Evolutionary conservation across 2,888 invertebrate genomes (phyloP).

Genomic region (Drosophila glabriapex): DNA sequence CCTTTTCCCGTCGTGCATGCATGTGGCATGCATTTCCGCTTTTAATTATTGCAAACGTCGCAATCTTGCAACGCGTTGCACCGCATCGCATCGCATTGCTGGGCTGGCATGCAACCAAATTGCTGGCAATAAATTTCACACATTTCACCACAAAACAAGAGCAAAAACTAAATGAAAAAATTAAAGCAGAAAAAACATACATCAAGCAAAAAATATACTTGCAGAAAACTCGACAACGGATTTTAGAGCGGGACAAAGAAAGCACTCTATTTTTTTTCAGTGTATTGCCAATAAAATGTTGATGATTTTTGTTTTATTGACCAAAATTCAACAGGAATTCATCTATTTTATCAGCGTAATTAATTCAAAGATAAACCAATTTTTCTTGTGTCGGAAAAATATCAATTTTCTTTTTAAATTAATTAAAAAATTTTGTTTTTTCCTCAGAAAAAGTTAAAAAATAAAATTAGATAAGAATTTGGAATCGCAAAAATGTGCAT

Average conservation of each 20-base stretch:
- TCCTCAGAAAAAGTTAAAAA: too few relatives aligned
- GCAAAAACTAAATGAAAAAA: neutral
- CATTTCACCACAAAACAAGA: constrained; percentile 51
- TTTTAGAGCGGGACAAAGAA: neutral
- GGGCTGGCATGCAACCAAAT: constrained; percentile 81
- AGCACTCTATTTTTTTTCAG: neutral
- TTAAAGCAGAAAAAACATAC: neutral
- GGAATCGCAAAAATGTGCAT: too few relatives aligned
- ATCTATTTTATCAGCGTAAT: too few relatives aligned
- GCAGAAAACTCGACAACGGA: neutral
- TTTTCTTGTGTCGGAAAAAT: too few relatives aligned
- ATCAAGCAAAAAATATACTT: constrained; percentile 47
- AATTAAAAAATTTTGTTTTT: too few relatives aligned
- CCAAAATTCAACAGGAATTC: too few relatives aligned
- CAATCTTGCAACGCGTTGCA: constrained; percentile 36
- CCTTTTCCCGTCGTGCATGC: constrained; percentile 13
- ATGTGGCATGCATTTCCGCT: constrained; percentile 71
- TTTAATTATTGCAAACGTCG: constrained; percentile 79
- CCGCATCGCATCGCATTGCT: constrained; percentile 29
- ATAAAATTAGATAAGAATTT: too few relatives aligned
- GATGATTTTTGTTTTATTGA: neutral
- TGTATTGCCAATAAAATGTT: neutral
- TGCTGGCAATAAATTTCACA: constrained; percentile 79
- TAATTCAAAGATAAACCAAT: too few relatives aligned
- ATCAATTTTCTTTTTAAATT: too few relatives aligned